phyloP scores from a whole-genome alignment of 2,888 invertebrate genomes.

The Apomyelois bistriatella region DNA sequence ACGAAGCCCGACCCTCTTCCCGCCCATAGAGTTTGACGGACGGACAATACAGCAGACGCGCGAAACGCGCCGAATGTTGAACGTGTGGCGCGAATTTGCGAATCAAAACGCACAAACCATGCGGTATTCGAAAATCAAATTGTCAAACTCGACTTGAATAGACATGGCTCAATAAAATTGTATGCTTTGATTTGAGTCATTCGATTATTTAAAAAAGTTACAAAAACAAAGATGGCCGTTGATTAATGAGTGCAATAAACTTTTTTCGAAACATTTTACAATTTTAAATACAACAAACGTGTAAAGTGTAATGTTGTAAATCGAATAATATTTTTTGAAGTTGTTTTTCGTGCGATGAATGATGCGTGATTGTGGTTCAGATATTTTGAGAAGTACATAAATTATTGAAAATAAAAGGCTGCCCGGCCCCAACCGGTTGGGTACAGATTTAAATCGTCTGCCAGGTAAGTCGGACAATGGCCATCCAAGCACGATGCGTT shows the following conservation, averaged over 20 bases:
- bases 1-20: constrained; percentile 49
- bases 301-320: constrained; percentile 24
- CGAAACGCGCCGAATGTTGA: constrained; percentile 54
- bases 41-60: constrained; percentile 54
- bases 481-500: constrained; percentile 65
- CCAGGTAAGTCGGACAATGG: constrained; percentile 73
- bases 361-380: constrained; percentile 44
- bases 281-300: constrained; percentile 14
- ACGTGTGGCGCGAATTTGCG: constrained; percentile 56
- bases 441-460: constrained; percentile 59
- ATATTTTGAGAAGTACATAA: constrained; percentile 55
- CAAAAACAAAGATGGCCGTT: constrained; percentile 9
- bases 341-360: constrained; percentile 42
- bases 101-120: constrained; percentile 32
- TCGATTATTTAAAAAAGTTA: constrained; percentile 10
- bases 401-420: constrained; percentile 63
- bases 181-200: constrained; percentile 26
- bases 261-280: constrained; percentile 7
- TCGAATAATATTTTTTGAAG: constrained; percentile 24
- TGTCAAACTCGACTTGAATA: constrained; percentile 32
- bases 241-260: constrained; percentile 3
- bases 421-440: constrained; percentile 60
- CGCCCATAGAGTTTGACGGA: constrained; percentile 55
- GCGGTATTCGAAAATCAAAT: constrained; percentile 39
- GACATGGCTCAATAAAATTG: constrained; percentile 29